Percentiles rank a stretch among this genome's conserved stretches.
These are phyloP conservation scores for Digitonthophagus gazella DNA, from an alignment of 2,888 invertebrate genomes.

Conservation along the genomic window DNA sequence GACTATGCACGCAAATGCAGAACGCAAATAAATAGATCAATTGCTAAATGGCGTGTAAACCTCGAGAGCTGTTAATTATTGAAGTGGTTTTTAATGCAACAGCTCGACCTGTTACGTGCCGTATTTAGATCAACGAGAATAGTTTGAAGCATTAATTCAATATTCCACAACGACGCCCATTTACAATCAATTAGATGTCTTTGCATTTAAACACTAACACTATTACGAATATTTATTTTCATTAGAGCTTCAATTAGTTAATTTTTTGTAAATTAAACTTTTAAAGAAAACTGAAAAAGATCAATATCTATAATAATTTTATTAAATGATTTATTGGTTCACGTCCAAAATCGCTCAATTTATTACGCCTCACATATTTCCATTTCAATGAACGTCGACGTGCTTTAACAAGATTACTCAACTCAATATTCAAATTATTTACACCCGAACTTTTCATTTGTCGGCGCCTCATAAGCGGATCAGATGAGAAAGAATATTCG, in stretches of 20 bases:
- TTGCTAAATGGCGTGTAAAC: background rate
- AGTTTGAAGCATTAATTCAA: background rate
- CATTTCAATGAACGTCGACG: background rate
- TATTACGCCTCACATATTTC: background rate
- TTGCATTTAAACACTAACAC: too few species aligned
- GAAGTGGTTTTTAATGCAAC: background rate
- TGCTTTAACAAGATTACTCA: background rate
- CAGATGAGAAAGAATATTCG: background rate
- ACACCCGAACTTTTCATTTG: background rate
- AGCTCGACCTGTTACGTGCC: background rate
- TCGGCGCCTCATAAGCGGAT: background rate
- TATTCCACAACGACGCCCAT: background rate
- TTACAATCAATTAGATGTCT: too few species aligned
- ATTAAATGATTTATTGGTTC: background rate
- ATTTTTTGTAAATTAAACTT: too few species aligned
- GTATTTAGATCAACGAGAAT: background rate
- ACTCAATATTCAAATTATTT: background rate
- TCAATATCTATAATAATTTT: background rate
- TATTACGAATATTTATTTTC: too few species aligned
- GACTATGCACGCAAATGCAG: background rate
- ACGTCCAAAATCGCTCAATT: background rate
- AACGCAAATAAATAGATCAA: background rate
- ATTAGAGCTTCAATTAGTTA: too few species aligned
- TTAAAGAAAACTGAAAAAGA: too few species aligned
- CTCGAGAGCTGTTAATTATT: background rate